phyloP scores from a whole-genome alignment of 2,888 invertebrate species.

The Caenorhabditis sp. region DNA sequence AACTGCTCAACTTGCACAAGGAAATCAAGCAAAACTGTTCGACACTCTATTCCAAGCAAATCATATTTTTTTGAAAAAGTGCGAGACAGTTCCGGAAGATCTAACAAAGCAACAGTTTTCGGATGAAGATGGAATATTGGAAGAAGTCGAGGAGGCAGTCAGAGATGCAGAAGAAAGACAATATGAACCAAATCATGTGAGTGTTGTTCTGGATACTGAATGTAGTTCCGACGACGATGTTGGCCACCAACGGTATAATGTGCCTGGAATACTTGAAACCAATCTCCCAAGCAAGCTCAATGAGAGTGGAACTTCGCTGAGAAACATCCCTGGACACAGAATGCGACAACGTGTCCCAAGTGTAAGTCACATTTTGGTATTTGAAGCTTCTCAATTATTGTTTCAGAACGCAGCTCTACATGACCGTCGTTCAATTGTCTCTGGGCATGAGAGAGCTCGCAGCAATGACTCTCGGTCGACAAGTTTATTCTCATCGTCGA shows the following conservation, averaged over 20 bases:
- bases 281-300: conserved; percentile 2
- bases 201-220: conserved; percentile 43
- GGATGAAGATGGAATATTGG: conserved; percentile 57
- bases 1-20: conserved; percentile 40
- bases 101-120: conserved; percentile 35
- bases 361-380: conserved; percentile 27
- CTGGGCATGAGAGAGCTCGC: conserved; percentile 55
- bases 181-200: conserved; percentile 50
- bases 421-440: conserved; percentile 34
- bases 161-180: conserved; percentile 60
- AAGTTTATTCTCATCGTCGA: conserved; percentile 58
- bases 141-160: conserved; percentile 60
- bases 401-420: conserved; percentile 45
- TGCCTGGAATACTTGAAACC: background rate
- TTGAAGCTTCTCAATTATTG: too few species aligned
- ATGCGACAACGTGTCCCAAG: conserved; percentile 47
- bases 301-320: conserved; percentile 17
- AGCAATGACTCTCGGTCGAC: conserved; percentile 62
- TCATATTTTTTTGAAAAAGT: conserved; percentile 34
- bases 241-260: conserved; percentile 2
- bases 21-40: conserved; percentile 19
- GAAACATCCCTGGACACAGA: conserved; percentile 26
- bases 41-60: conserved; percentile 43
- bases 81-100: conserved; percentile 55
- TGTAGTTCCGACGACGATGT: conserved; percentile 62